Evolutionary conservation across 2,888 invertebrate species (phyloP).

Genomic region (Machimus rusticus): DNA sequence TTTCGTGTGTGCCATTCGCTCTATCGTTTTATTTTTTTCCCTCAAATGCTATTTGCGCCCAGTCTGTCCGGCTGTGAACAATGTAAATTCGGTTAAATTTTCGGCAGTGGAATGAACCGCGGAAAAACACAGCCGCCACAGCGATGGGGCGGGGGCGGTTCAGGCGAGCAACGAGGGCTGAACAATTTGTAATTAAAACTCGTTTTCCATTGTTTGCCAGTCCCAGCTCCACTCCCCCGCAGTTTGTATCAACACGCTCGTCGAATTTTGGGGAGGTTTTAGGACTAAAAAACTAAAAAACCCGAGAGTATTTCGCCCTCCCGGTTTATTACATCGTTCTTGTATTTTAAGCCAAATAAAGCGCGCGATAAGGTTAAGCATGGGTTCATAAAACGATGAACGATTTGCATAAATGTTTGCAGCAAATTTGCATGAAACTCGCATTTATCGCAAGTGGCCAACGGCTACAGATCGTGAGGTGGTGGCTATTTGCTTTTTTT

Average conservation of each 20-base stretch:
- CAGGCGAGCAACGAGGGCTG: neutral
- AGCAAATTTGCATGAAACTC: slow-evolving; percentile 1
- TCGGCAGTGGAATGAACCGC: neutral
- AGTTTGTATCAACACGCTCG: neutral
- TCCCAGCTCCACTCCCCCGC: no score
- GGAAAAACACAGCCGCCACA: neutral
- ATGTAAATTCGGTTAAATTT: slow-evolving; percentile 2
- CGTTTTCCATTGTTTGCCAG: slow-evolving; percentile 10
- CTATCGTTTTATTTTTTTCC: neutral
- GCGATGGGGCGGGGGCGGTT: neutral
- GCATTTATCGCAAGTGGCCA: neutral
- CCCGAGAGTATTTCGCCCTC: neutral
- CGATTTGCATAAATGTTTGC: slow-evolving; percentile 21
- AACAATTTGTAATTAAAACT: slow-evolving; percentile 31
- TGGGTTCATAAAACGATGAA: neutral
- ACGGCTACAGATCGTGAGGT: neutral
- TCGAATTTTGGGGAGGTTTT: neutral
- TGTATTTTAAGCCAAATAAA: neutral
- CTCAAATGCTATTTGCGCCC: neutral
- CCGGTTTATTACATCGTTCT: neutral
- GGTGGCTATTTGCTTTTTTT: neutral
- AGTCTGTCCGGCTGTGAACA: neutral
- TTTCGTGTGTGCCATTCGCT: neutral
- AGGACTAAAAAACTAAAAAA: neutral
- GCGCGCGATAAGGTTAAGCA: slow-evolving; percentile 13